Base-by-base conservation (phyloP, 2,888 invertebrate genomes). In the Epinotia bilunana region DNA sequence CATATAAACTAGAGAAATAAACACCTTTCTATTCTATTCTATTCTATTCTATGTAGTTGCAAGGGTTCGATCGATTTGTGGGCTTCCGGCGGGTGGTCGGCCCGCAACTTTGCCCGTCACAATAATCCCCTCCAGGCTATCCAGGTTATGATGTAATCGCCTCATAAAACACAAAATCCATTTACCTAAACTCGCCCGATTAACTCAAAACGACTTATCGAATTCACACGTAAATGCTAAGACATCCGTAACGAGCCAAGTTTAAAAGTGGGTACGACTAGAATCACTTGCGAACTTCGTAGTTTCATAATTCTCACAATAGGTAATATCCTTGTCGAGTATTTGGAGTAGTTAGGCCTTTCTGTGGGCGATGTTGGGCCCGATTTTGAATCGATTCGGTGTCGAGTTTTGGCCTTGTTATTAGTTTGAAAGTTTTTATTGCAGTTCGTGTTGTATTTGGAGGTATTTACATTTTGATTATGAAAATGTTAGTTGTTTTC, bases 181-280 rank as follows among this genome's bases (percentile, higher is more conserved):
- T 39, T 39, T 39, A 39, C 39, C 58, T 0, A 13, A 13, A 9
- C 18, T 33, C 33, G 6, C 16, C 12, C 64, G 61, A 77, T 73
- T 76, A 74, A 61, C 73, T 74, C 72, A 71, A 75, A 74, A 77
- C 77, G 78, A 80, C 78, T 78, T 80, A 79, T 79, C 79, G 79
- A 81, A 79, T 81, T 78, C 79, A 80, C 73, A 77, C 81, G 71
- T 78, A 75, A 79, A 77, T 71, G 70, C 73, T 16, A 73, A 76
- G 67, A 63, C 79, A 78, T 20, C 68, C 68, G 53, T 87, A 87
- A 87, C 87, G 81, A 85, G 82, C 77, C 77, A 84, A 86, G 82
- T 85, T 81, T 73, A 63, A 72, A 79, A 86, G 82, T 82, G 82
- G 82, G 82, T 82, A 84, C 20, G 83, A 85, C 84, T 87, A 85